Evolutionary conservation across 1,140 invertebrate species (phyloP).

Genomic region (Prorops nasuta): DNA sequence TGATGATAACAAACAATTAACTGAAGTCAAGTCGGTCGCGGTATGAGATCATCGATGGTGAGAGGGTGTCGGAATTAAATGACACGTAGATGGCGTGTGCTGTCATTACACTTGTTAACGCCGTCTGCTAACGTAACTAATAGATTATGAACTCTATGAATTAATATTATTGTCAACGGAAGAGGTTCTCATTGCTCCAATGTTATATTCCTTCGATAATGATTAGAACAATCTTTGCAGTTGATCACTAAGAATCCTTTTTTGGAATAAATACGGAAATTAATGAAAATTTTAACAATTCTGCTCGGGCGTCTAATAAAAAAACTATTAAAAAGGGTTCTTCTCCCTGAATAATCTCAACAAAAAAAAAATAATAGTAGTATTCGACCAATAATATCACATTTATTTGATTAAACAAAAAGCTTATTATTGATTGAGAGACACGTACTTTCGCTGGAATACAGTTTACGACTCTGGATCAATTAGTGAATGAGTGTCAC

Average conservation of each 20-base stretch:
- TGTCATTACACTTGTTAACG: conserved; percentile 54
- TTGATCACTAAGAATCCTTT: no score
- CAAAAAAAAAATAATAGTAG: no score
- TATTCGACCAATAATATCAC: no score
- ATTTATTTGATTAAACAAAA: no score
- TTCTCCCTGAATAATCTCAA: no score
- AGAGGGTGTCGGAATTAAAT: conserved; percentile 51
- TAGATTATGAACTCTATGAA: conserved; percentile 55
- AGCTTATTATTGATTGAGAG: conserved; percentile 38
- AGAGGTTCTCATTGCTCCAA: conserved; percentile 36
- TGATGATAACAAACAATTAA: conserved; percentile 59
- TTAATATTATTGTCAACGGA: conserved; percentile 45
- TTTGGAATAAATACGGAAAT: no score
- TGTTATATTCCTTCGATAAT: no score
- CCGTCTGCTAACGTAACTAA: conserved; percentile 51
- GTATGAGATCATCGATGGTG: conserved; percentile 58
- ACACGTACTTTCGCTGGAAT: conserved; percentile 37
- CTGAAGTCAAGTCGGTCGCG: conserved; percentile 42
- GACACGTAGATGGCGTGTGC: conserved; percentile 53
- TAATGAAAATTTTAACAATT: no score
- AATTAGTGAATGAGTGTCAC: conserved; percentile 51
- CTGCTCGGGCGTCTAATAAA: no score
- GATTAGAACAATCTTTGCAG: no score
- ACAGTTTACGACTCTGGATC: conserved; percentile 48
- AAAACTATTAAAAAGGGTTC: no score